Percentiles rank a stretch among this genome's conserved stretches.
phyloP scores from a whole-genome alignment of 2,888 invertebrate species.

The Cistogaster globosa region DNA sequence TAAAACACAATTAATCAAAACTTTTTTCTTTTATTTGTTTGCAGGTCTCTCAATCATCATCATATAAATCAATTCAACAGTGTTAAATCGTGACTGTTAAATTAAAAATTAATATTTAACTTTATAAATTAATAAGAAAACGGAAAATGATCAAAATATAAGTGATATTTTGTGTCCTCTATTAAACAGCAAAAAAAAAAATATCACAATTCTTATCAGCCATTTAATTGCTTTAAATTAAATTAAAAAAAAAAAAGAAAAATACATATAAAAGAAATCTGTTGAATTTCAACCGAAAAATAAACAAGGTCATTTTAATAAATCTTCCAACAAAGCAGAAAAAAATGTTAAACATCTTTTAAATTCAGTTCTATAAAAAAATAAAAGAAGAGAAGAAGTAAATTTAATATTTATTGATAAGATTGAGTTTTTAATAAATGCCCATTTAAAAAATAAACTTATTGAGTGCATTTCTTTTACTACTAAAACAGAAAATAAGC shows the following conservation, averaged over 20 bases:
- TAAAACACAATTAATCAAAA: slow-evolving; percentile 56
- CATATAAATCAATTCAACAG: slow-evolving; percentile 39
- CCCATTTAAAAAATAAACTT: slow-evolving; percentile 32
- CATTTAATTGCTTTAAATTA: slow-evolving; percentile 66
- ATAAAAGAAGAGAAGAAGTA: neutral
- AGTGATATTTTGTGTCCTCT: slow-evolving; percentile 33
- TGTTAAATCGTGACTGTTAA: slow-evolving; percentile 56
- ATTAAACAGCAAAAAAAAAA: slow-evolving; percentile 10
- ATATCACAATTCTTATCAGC: slow-evolving; percentile 43
- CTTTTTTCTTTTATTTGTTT: slow-evolving; percentile 31
- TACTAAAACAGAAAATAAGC: too few relatives aligned
- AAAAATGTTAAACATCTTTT: slow-evolving; percentile 27
- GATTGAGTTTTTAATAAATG: slow-evolving; percentile 52
- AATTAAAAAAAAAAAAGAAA: slow-evolving; percentile 7
- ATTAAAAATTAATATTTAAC: slow-evolving; percentile 49
- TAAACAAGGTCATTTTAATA: slow-evolving; percentile 68
- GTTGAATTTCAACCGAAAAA: slow-evolving; percentile 21
- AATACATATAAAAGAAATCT: slow-evolving; percentile 27
- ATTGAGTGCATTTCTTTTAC: slow-evolving; percentile 31
- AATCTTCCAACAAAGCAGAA: slow-evolving; percentile 21
- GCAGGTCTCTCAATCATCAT: slow-evolving; percentile 48
- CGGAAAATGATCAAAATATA: slow-evolving; percentile 4
- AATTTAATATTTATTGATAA: slow-evolving; percentile 45
- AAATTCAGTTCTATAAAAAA: slow-evolving; percentile 4
- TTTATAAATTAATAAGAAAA: slow-evolving; percentile 28